These are phyloP conservation scores for Lomographa bimaculata DNA, from an alignment of 2,888 invertebrate species.

Conservation along the genomic window DNA sequence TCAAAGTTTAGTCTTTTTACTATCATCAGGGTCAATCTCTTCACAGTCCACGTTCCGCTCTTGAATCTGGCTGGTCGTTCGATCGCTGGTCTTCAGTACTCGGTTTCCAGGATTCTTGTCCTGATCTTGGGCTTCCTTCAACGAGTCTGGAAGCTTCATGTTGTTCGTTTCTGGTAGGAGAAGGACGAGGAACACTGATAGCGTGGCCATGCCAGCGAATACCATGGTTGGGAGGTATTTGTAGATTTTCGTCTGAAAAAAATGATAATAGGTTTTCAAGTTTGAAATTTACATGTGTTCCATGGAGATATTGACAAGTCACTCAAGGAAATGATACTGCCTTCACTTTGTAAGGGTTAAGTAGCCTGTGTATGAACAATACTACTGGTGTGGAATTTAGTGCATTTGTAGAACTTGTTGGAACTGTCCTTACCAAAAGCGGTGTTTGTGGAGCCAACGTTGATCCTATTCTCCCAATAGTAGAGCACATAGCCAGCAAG, in stretches of 20 bases:
- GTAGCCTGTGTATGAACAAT: no score
- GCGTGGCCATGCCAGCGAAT: conserved; percentile 81
- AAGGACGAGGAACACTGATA: conserved; percentile 81
- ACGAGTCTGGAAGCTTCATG: conserved; percentile 83
- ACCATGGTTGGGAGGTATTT: conserved; percentile 81
- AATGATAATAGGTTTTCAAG: no score
- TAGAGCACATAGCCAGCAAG: conserved; percentile 86
- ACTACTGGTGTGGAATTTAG: no score
- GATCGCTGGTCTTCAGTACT: conserved; percentile 4
- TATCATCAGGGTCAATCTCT: conserved; percentile 6
- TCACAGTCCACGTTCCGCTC: conserved; percentile 14
- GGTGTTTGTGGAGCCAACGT: conserved; percentile 87
- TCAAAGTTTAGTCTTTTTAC: conserved; percentile 28
- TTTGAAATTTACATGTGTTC: no score
- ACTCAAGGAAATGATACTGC: no score
- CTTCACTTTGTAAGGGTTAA: no score
- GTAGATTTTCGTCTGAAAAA: conserved; percentile 70
- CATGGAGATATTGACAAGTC: no score
- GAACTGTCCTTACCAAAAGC: conserved; percentile 85
- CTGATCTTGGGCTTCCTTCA: conserved; percentile 82
- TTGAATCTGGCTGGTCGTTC: conserved; percentile 4
- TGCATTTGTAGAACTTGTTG: no score
- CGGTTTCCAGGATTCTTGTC: conserved; percentile 51
- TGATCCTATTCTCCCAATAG: conserved; percentile 86
- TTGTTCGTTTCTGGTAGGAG: conserved; percentile 86